These are phyloP conservation scores for Leptinotarsa haldemani DNA, from an alignment of 2,888 invertebrate genomes.

Conservation along the genomic window DNA sequence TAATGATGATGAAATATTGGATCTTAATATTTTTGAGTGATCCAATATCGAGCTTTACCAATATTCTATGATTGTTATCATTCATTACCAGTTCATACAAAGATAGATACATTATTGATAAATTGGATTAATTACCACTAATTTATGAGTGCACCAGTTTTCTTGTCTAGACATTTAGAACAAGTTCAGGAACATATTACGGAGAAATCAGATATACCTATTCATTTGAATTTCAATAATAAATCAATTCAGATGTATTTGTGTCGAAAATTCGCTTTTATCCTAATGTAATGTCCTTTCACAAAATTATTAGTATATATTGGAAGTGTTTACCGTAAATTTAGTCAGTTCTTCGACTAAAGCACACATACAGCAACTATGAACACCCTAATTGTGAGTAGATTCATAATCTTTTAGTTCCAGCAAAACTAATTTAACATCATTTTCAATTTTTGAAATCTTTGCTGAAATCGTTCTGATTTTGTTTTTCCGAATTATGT, in stretches of 20 bases:
- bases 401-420: not conserved
- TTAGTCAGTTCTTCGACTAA: conserved; percentile 44
- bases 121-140: not conserved
- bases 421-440: not conserved
- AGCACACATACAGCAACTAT: conserved; percentile 39
- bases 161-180: conserved; percentile 25
- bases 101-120: not conserved
- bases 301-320: conserved; percentile 54
- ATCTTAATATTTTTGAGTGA: too few species aligned
- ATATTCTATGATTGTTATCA: too few species aligned
- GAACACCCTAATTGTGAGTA: conserved; percentile 48
- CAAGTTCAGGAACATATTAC: conserved; percentile 37
- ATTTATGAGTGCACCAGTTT: conserved; percentile 5
- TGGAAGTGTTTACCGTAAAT: conserved; percentile 29
- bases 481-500: too few species aligned
- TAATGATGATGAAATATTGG: too few species aligned
- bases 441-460: too few species aligned
- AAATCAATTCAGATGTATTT: conserved; percentile 38
- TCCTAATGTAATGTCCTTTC: conserved; percentile 49
- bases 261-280: conserved; percentile 33
- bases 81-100: not conserved
- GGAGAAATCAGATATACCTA: conserved; percentile 32
- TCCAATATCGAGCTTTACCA: too few species aligned
- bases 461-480: too few species aligned
- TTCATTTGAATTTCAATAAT: conserved; percentile 29